Evolutionary conservation across 2,797 vertebrate species (phyloP).

Genomic region (Telmatherina bonti): DNA sequence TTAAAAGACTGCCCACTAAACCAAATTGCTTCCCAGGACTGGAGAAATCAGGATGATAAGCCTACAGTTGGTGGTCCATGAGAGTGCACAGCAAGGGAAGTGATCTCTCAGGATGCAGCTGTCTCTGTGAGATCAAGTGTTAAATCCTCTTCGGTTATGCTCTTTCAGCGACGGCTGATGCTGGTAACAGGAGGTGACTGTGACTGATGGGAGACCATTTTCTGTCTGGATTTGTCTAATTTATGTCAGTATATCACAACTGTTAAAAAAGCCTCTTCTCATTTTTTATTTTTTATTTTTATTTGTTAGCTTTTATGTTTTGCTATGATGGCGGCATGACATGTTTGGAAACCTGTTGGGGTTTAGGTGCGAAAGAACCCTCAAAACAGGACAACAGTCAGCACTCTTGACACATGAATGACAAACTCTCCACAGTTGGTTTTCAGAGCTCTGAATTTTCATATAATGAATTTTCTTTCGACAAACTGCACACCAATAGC

Average conservation of each 20-base stretch:
- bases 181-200: conserved; percentile 41
- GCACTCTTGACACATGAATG: too few species aligned
- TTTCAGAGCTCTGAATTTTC: too few species aligned
- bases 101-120: conserved; percentile 54
- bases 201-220: conserved; percentile 30
- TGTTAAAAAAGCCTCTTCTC: background rate
- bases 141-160: conserved; percentile 58
- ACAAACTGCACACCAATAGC: too few species aligned
- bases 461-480: too few species aligned
- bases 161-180: conserved; percentile 48
- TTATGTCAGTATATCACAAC: background rate
- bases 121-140: conserved; percentile 55
- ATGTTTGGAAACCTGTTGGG: background rate
- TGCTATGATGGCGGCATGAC: conserved; percentile 30
- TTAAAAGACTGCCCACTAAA: conserved; percentile 32
- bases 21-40: conserved; percentile 51
- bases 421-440: too few species aligned
- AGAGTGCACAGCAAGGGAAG: conserved; percentile 30
- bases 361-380: too few species aligned
- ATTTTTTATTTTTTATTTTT: background rate
- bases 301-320: background rate
- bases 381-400: too few species aligned
- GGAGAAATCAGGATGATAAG: conserved; percentile 51
- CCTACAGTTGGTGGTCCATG: conserved; percentile 47
- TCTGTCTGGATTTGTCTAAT: background rate